Conservation (phyloP, 2,888 invertebrate species). For the Rhagophthalmus giganteus region DNA sequence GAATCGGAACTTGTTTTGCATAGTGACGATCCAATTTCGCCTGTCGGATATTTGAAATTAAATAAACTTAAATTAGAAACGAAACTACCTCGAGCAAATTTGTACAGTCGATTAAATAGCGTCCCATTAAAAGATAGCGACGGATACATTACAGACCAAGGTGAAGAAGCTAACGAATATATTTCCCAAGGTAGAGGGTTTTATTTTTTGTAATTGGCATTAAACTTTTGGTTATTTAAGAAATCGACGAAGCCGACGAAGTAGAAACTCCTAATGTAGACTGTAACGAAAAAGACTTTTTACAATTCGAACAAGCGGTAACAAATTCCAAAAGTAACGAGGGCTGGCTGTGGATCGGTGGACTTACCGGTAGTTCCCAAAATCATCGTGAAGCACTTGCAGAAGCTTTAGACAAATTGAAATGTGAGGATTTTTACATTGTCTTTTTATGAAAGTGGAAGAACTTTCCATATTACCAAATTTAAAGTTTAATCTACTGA, state of each 20-base stretch:
- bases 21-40: constrained; percentile 89
- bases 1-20: constrained; percentile 85
- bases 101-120: constrained; percentile 45
- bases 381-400: constrained; percentile 69
- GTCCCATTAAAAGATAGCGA: constrained; percentile 51
- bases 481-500: not conserved
- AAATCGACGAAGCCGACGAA: constrained; percentile 1
- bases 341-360: constrained; percentile 86
- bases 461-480: not conserved
- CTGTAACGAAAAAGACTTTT: not conserved
- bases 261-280: not conserved
- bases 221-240: no score
- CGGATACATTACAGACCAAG: constrained; percentile 53
- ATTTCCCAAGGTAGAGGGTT: constrained; percentile 38
- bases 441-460: no score
- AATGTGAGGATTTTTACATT: constrained; percentile 77
- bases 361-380: constrained; percentile 71
- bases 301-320: constrained; percentile 10
- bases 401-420: constrained; percentile 74
- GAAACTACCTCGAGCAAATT: constrained; percentile 58
- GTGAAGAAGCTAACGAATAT: constrained; percentile 47
- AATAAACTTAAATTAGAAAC: constrained; percentile 77
- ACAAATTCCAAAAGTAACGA: constrained; percentile 52
- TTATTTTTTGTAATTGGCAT: no score
- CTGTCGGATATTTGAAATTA: constrained; percentile 92